phyloP scores from a whole-genome alignment of 1,140 invertebrate genomes.

The Pristionchus pacificus region DNA sequence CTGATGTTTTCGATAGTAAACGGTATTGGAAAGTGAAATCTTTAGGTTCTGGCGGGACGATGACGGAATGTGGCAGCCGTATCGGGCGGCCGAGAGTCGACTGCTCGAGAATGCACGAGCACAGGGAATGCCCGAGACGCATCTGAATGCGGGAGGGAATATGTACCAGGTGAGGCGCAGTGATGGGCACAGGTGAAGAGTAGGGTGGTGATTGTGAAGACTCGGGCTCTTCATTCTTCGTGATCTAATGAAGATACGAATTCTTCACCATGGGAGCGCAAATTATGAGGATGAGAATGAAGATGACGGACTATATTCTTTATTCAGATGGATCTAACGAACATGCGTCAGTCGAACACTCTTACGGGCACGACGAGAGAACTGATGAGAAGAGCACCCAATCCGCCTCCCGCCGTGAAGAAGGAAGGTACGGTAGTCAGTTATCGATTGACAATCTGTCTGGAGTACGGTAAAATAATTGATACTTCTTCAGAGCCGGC shows the following conservation, averaged over 20 bases:
- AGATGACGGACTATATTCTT: too few species aligned
- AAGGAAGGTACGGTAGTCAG: not conserved
- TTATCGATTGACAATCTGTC: not conserved
- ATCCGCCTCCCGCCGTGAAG: not conserved
- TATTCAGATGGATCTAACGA: constrained; percentile 15
- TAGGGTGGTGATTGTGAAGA: not conserved
- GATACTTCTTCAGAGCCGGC: too few species aligned
- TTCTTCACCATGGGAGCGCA: constrained; percentile 10
- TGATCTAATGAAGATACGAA: not conserved
- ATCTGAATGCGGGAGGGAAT: too few species aligned
- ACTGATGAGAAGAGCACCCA: constrained; percentile 6
- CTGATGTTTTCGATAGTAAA: not conserved
- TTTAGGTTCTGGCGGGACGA: constrained; percentile 33
- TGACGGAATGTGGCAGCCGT: constrained; percentile 24
- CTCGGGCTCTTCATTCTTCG: not conserved
- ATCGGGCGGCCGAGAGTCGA: constrained; percentile 13
- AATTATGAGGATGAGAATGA: constrained; percentile 2
- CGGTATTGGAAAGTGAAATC: not conserved
- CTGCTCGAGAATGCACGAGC: constrained; percentile 14
- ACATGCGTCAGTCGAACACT: constrained; percentile 11
- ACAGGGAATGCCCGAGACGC: too few species aligned
- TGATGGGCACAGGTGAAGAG: too few species aligned
- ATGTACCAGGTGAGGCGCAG: too few species aligned
- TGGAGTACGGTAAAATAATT: not conserved
- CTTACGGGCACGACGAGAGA: constrained; percentile 16